A percentile compares a stretch with the other conserved stretches of the same genome.
Evolutionary conservation across 2,797 vertebrate genomes (phyloP).

Genomic region (Leptatherina wallacei): DNA sequence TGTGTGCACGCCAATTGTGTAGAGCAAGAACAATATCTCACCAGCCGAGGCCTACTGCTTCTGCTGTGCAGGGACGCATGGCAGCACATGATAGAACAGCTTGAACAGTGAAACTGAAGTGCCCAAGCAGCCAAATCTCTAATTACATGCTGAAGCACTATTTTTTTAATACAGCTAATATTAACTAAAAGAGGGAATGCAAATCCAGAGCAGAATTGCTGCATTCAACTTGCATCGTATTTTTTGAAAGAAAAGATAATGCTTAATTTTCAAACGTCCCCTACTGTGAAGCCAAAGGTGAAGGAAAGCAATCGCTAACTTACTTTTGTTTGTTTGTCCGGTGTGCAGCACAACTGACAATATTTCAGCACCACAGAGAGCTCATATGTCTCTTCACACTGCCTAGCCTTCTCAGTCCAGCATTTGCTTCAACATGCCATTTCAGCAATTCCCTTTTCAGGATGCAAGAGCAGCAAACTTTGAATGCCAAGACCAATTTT

Average conservation of each 20-base stretch:
- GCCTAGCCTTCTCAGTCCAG: conserved; percentile 55
- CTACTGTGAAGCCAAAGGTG: conserved; percentile 7
- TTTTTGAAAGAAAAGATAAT: neutral
- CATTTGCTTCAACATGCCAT: conserved; percentile 66
- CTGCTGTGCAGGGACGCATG: conserved; percentile 72
- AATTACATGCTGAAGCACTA: conserved; percentile 34
- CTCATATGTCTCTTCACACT: conserved; percentile 56
- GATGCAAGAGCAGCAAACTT: conserved; percentile 32
- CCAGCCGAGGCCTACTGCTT: conserved; percentile 53
- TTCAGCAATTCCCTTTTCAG: conserved; percentile 56
- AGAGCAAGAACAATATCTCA: conserved; percentile 49
- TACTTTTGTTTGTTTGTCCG: conserved; percentile 38
- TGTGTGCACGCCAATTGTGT: conserved; percentile 17
- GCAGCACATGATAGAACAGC: conserved; percentile 66
- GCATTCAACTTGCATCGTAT: neutral
- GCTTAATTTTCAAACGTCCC: neutral
- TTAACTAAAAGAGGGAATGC: neutral
- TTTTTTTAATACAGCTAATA: conserved; percentile 27
- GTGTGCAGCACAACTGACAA: conserved; percentile 41
- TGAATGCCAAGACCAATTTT: conserved; percentile 58
- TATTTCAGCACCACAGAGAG: conserved; percentile 58
- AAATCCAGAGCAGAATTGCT: conserved; percentile 6
- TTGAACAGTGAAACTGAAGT: conserved; percentile 55
- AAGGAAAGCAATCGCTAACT: conserved; percentile 39
- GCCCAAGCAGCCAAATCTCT: conserved; percentile 42